Conservation (phyloP, 1,140 invertebrate species). For the Dryas iulia region DNA sequence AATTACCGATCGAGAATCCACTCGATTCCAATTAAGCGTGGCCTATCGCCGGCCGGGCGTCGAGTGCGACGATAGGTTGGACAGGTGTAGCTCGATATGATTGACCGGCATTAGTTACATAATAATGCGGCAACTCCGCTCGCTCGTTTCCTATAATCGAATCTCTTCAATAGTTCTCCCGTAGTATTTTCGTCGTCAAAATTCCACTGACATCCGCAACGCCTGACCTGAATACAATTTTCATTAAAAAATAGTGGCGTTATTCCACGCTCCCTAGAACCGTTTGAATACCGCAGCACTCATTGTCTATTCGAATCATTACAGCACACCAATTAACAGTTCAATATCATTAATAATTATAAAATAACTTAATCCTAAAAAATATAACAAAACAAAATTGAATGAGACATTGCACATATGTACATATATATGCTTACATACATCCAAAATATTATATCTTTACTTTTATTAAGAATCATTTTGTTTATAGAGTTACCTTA, state of each 20-base stretch:
- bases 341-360: not conserved
- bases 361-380: no score
- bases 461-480: no score
- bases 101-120: slow-evolving; percentile 48
- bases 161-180: slow-evolving; percentile 38
- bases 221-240: slow-evolving; percentile 64
- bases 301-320: slow-evolving; percentile 9
- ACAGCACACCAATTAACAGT: not conserved
- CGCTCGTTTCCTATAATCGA: slow-evolving; percentile 40
- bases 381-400: no score
- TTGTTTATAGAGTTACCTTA: no score
- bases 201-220: slow-evolving; percentile 46
- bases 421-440: no score
- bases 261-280: slow-evolving; percentile 21
- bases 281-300: slow-evolving; percentile 1
- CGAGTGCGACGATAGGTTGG: not conserved
- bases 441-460: no score
- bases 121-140: slow-evolving; percentile 47
- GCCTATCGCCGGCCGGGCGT: slow-evolving; percentile 16
- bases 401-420: no score
- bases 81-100: slow-evolving; percentile 7
- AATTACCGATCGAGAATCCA: slow-evolving; percentile 52
- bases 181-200: slow-evolving; percentile 40
- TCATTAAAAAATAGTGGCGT: slow-evolving; percentile 50
- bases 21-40: slow-evolving; percentile 39